A percentile compares a stretch with the other conserved stretches of the same genome.
phyloP scores from a whole-genome alignment of 2,797 vertebrate genomes.

The Aulostomus chinensis region DNA sequence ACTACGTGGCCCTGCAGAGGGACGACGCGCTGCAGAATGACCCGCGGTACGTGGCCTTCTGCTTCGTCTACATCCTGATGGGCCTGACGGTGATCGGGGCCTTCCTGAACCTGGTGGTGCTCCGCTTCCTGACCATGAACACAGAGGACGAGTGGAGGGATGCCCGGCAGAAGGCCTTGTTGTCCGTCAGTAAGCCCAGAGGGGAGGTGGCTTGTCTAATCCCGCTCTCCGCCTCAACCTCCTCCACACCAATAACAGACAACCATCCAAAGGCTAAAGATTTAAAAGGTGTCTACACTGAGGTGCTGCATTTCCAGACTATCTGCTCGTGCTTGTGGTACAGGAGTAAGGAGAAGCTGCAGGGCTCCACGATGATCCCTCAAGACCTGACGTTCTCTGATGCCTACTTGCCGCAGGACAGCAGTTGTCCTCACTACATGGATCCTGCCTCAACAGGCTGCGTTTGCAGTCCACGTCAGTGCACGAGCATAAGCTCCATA shows the following conservation, averaged over 20 bases:
- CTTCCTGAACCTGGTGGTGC: conserved; percentile 97
- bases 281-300: conserved; percentile 88
- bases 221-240: conserved; percentile 50
- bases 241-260: conserved; percentile 51
- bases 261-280: conserved; percentile 53
- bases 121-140: conserved; percentile 97
- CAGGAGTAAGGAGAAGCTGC: conserved; percentile 91
- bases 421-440: conserved; percentile 76
- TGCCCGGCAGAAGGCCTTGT: conserved; percentile 86
- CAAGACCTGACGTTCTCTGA: conserved; percentile 89
- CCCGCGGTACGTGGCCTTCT: conserved; percentile 96
- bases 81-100: conserved; percentile 97
- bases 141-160: conserved; percentile 92
- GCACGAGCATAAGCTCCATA: conserved; percentile 89
- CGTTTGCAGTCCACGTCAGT: conserved; percentile 86
- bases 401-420: conserved; percentile 85
- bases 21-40: conserved; percentile 93
- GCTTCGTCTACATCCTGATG: conserved; percentile 96
- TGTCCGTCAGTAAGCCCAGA: conserved; percentile 72
- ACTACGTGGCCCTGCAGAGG: conserved; percentile 97
- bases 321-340: conserved; percentile 98
- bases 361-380: conserved; percentile 86
- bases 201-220: conserved; percentile 61
- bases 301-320: conserved; percentile 96
- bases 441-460: conserved; percentile 85